A percentile compares a stretch with the other conserved stretches of the same genome.
Evolutionary conservation across 2,113 vertebrate genomes (phyloP).

Genomic region (Campylorhamphus procurvoides): DNA sequence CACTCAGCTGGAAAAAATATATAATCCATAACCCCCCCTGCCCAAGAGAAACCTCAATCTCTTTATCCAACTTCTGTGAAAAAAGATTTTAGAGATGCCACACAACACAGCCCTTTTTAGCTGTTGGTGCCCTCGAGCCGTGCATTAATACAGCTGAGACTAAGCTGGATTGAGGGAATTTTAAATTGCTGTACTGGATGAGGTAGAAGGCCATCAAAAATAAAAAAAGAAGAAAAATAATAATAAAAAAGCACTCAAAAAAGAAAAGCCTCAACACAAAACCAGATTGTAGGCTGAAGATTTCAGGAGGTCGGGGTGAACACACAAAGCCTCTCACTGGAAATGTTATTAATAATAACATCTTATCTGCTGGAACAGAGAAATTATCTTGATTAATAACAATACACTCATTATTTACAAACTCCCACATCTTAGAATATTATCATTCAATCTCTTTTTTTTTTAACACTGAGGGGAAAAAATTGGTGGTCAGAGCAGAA

Average conservation of each 20-base stretch:
- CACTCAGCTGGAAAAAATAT: not conserved
- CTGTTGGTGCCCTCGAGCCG: not conserved
- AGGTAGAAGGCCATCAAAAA: not conserved
- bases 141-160: slow-evolving; percentile 8
- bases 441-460: not conserved
- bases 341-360: not conserved
- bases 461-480: not conserved
- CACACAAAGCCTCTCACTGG: not conserved
- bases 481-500: not conserved
- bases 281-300: not conserved
- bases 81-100: slow-evolving; percentile 16
- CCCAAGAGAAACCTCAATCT: not conserved
- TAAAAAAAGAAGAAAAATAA: not conserved
- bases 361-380: not conserved
- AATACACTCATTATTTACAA: not conserved
- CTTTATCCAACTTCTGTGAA: not conserved
- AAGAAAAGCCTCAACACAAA: not conserved
- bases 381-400: not conserved
- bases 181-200: not conserved
- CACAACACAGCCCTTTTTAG: slow-evolving; percentile 25
- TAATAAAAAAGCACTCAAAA: not conserved
- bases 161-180: slow-evolving; percentile 28
- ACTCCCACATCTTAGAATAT: not conserved
- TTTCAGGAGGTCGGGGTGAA: not conserved
- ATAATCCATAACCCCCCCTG: not conserved